Base-by-base conservation (phyloP, 1,140 invertebrate genomes). In the Rhynchophorus ferrugineus region DNA sequence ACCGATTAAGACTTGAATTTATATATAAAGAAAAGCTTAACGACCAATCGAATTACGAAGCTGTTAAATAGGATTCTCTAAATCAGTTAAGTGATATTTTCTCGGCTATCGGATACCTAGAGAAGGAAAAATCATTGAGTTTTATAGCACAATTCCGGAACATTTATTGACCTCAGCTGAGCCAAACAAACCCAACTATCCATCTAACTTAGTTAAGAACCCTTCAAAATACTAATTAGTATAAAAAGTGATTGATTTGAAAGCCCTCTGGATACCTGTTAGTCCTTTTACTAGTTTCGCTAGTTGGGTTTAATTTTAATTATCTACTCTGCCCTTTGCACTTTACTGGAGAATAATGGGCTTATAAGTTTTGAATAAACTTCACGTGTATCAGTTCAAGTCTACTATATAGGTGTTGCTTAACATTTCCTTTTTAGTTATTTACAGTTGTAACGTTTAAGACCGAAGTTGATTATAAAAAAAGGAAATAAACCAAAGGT, bases 11-110 rank as follows among this genome's bases (percentile, higher is more conserved):
- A n/a, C n/a, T n/a, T n/a, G n/a, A n/a, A n/a, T n/a, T n/a, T n/a
- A n/a, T n/a, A n/a, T n/a, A n/a, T n/a, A n/a, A n/a, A n/a, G n/a
- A n/a, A n/a, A n/a, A n/a, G n/a, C n/a, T n/a, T n/a, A n/a, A n/a
- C n/a, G n/a, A n/a, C n/a, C n/a, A n/a, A n/a, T n/a, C n/a, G n/a
- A n/a, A n/a, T n/a, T n/a, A n/a, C n/a, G n/a, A n/a, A n/a, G n/a
- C n/a, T n/a, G n/a, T n/a, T n/a, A n/a, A n/a, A n/a, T n/a, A n/a
- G n/a, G n/a, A n/a, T n/a, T n/a, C n/a, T n/a, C n/a, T n/a, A n/a
- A n/a, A n/a, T n/a, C n/a, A n/a, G n/a, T 45, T 45, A 45, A 35
- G 14, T 11, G 29, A 35, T 46, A 36, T 46, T 36, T 36, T 34
- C 37, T 46, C 37, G 33, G 17, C 44, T 35, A 36, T 46, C 3